Conservation (phyloP, 2,888 invertebrate species). For the Malthinus flaveolus region DNA sequence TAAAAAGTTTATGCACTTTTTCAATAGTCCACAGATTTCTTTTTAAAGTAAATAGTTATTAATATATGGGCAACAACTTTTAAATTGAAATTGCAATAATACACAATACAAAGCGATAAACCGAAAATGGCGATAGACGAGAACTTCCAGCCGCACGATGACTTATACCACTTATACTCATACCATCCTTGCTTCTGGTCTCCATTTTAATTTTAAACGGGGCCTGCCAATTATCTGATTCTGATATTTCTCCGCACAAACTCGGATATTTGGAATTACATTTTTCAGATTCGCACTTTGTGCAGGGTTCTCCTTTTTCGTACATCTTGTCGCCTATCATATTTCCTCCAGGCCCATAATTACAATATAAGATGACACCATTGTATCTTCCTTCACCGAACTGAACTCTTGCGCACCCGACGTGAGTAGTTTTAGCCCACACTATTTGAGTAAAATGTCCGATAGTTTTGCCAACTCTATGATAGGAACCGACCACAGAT, state of each 20-base stretch:
- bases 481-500: neutral
- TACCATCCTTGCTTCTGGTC: too few relatives aligned
- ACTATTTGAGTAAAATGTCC: slow-evolving; percentile 31
- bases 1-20: slow-evolving; percentile 18
- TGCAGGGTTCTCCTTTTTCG: slow-evolving; percentile 12
- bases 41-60: too few relatives aligned
- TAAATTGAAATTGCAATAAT: too few relatives aligned
- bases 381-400: neutral
- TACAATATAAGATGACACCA: slow-evolving; percentile 6
- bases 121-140: too few relatives aligned
- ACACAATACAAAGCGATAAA: too few relatives aligned
- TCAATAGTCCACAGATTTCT: too few relatives aligned
- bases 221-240: neutral
- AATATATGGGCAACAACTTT: too few relatives aligned
- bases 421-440: slow-evolving; percentile 29
- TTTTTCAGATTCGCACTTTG: neutral
- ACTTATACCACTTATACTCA: too few relatives aligned
- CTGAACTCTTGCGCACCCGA: slow-evolving; percentile 28
- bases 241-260: neutral
- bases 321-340: slow-evolving; percentile 13
- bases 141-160: too few relatives aligned
- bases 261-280: neutral
- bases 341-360: slow-evolving; percentile 23
- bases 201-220: neutral
- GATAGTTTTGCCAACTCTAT: too few relatives aligned